Evolutionary conservation across 2,797 vertebrate genomes (phyloP), one percentile per base, ranked within the genome.

Genomic region (Sebastes hubbsi): DNA sequence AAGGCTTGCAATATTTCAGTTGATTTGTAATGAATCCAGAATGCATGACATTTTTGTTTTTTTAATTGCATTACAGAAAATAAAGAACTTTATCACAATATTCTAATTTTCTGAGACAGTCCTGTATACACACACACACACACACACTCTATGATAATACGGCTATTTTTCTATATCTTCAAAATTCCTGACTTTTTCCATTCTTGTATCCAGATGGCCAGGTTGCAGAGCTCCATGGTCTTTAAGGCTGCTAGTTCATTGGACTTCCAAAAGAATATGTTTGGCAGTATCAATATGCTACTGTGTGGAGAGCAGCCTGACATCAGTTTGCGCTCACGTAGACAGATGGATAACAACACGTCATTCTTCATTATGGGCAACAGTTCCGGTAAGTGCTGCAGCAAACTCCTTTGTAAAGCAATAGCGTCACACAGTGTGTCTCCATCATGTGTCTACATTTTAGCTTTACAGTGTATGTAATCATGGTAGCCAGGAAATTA

Each of bases 231-330:
- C 72, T 92, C 91, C 1, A 8, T 1, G 3, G 25, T 69, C 68
- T 74, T 95, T 13, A 78, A 82, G 68, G 86, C 86, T 1, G 78
- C 89, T 1, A 9, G 59, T 2, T 74, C 72, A 29, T 27, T 95
- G 83, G 75, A 96, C 82, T 96, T 96, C 72, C 71, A 22, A 61
- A 70, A 64, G 0, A 66, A 96, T 87, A 80, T 88, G 75, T 73
- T 92, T 34, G 94, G 91, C 60, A 95, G 95, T 66, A 13, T 95
- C 61, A 92, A 78, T 72, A 81, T 81, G 90, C 70, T 96, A 0
- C 78, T 96, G 32, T 96, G 96, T 84, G 92, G 92, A 62, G 89
- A 64, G 66, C 54, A 80, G 54, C 18, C 85, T 7, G 84, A 83
- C 62, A 11, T 56, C 30, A 49, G 58, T 65, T 75, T 75, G 7